Evolutionary conservation across 2,113 vertebrate species (phyloP).

Genomic region (Kobus ellipsiprymnus): DNA sequence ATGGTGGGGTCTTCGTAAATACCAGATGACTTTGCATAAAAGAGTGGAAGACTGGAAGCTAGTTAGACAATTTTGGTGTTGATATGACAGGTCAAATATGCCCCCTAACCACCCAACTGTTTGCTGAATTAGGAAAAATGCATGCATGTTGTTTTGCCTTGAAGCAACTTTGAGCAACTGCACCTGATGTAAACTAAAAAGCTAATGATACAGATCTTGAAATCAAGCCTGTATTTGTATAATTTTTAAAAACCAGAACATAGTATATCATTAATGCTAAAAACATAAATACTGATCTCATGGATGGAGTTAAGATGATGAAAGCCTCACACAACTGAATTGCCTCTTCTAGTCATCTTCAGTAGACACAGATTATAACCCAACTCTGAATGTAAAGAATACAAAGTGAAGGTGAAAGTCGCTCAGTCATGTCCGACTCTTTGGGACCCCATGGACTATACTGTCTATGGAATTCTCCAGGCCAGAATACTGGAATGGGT

Average conservation of each 20-base stretch:
- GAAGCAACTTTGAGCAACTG: background rate
- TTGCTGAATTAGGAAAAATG: background rate
- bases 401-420: background rate
- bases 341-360: background rate
- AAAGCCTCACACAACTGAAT: background rate
- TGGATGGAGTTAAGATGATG: background rate
- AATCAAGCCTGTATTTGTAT: background rate
- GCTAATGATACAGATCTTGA: background rate
- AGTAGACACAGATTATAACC: background rate
- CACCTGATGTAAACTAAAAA: background rate
- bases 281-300: background rate
- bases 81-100: background rate
- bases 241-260: background rate
- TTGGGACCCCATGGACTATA: background rate
- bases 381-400: background rate
- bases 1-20: background rate
- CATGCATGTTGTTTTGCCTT: background rate
- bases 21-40: background rate
- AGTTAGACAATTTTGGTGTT: background rate
- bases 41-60: background rate
- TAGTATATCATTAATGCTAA: background rate
- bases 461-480: background rate
- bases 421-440: background rate
- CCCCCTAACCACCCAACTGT: background rate
- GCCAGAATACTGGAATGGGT: background rate